These are phyloP conservation scores for Brassicogethes aeneus DNA, from an alignment of 2,888 invertebrate species.

Conservation along the genomic window DNA sequence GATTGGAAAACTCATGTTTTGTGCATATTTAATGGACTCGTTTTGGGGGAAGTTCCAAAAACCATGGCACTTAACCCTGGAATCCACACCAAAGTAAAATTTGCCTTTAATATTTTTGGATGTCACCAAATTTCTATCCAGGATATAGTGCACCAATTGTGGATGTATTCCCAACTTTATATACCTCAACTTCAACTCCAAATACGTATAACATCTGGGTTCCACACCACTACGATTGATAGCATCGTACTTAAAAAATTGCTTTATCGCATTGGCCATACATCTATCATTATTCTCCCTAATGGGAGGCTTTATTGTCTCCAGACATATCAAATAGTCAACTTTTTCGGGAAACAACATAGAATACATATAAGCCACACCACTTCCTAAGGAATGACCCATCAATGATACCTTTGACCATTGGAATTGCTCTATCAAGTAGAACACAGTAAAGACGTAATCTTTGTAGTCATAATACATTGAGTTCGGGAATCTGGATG, in stretches of 20 bases:
- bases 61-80: background rate
- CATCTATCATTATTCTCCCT: background rate
- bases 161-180: background rate
- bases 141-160: background rate
- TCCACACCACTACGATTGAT: background rate
- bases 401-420: background rate
- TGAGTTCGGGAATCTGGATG: background rate
- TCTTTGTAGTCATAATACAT: background rate
- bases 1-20: background rate
- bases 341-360: background rate
- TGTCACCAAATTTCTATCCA: background rate
- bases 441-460: background rate
- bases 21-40: background rate
- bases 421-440: background rate
- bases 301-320: background rate
- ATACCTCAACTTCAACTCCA: background rate
- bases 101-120: background rate
- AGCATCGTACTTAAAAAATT: background rate
- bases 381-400: background rate
- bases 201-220: background rate
- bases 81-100: background rate
- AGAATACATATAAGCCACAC: background rate
- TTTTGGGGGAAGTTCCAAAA: background rate
- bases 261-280: background rate
- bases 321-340: background rate